Evolutionary conservation across 1,140 invertebrate species (phyloP), one percentile per base, ranked within the genome.

Genomic region (Trichonephila clavipes): DNA sequence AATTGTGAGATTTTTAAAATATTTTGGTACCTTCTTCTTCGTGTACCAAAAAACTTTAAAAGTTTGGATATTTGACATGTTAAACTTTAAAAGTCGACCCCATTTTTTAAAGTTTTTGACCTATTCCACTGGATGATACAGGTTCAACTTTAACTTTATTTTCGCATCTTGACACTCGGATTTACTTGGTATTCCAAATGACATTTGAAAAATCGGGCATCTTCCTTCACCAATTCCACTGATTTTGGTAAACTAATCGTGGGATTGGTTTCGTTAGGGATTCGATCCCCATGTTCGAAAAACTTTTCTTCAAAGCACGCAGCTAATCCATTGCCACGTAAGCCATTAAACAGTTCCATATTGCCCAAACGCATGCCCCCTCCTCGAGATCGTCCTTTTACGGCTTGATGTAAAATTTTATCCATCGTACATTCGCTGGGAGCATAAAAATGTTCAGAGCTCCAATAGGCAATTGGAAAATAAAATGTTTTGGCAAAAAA

Each of bases 401-500:
- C 62, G 8, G 90, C n/a, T 7, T 92, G 1, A n/a, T 34, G 59
- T 7, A 59, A 21, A 58, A 69, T 44, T 21, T 24, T 58, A 18
- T 92, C 90, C 62, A 24, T 12, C 0, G n/a, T 28, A 28, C 62
- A 85, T n/a, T 85, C n/a, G 1, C 7, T 24, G 2, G 62, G 82
- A 1, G n/a, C n/a, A n/a, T 92, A 86, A 1, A 91, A n/a, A 51
- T 91, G 89, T 12, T 91, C 90, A n/a, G n/a, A n/a, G n/a, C n/a
- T n/a, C 59, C 16, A 91, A 51, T 83, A 91, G 14, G 90, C 81
- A 10, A 85, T 64, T 0, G 34, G 12, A 51, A 85, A 91, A 44
- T 85, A 91, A 64, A 44, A 66, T n/a, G 40, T 91, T 6, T 62
- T 61, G 3, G 90, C 72, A 83, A 83, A 85, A 51, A 91, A n/a